Evolutionary conservation across 2,113 vertebrate genomes (phyloP), one percentile per base, ranked within the genome.

Genomic region (Arothron firmamentum): DNA sequence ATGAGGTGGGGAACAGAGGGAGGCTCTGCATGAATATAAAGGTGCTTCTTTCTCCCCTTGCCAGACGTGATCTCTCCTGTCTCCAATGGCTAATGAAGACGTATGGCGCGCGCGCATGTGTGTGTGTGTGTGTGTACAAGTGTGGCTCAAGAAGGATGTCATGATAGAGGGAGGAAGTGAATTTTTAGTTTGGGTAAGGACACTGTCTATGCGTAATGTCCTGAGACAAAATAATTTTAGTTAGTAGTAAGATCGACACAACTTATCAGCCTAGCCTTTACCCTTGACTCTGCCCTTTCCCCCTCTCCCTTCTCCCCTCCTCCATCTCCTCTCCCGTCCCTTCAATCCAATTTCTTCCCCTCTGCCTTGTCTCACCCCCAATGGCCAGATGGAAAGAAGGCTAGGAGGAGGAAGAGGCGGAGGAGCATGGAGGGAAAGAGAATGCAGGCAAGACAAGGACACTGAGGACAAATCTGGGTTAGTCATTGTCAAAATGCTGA

Each of bases 401-500:
- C 58, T 41, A 51, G 55, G 45, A 65, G 57, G 52, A 59, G 64
- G 47, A 59, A 23, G 47, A 59, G 56, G 51, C 20, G 23, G 47
- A 59, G 59, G 51, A 31, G 50, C 19, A 55, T 49, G 50, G 49
- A 25, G 63, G 6, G 55, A 41, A 28, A 57, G 20, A 71, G 77
- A 74, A 77, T 77, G 77, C 74, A 82, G 81, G 78, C 52, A 58
- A 65, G 65, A 63, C 78, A 88, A 85, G 84, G 85, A 65, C 85
- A 81, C 46, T 50, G 71, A 81, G 85, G 85, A 83, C 84, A 81
- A 82, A 82, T 80, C 80, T 77, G 62, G 63, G 78, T 77, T 83
- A 64, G 80, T 67, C 75, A 63, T 70, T 52, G 75, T 82, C 87
- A 84, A 86, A 89, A 76, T 83, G 87, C 84, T 89, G 87, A 87